Base-by-base conservation (phyloP, 2,797 vertebrate genomes). In the Sebastes nivosus region DNA sequence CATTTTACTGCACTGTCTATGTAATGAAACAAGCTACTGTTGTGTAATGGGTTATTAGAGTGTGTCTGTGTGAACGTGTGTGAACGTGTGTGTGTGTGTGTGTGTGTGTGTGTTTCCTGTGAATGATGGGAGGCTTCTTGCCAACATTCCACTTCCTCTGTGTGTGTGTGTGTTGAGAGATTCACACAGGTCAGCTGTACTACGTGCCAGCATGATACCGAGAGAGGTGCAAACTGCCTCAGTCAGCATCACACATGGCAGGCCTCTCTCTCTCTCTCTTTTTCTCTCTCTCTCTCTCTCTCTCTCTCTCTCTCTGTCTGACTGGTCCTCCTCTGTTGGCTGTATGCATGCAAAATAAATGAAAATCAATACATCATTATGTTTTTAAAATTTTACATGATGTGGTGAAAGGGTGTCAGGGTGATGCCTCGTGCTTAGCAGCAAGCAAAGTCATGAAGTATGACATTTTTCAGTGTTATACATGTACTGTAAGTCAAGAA, bases 181-280 rank as follows among this genome's bases (percentile, higher is more conserved):
- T 54, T 72, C 50, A 78, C 79, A 75, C 82, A 66, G 86, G 86
- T 89, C 85, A 88, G 85, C 79, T 73, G 60, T 81, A 78, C 80
- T 82, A 69, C 0, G 67, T 80, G 83, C 83, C 84, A 84, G 67
- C 81, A 77, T 29, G 52, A 76, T 66, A 78, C 42, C 83, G 70
- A 66, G 67, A 67, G 71, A 82, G 77, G 72, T 78, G 84, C 79
- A 88, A 91, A 90, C 57, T n/a, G 89, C 84, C 46, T 80, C 67
- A 77, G 29, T 93, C 90, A 90, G 92, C 90, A n/a, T 79, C 79
- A 73, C 87, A 87, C 76, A 73, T 38, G 5, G 67, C 80, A 73
- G 75, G 27, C 38, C 38, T 42, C 14, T 42, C 38, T 16, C 14
- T 16, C 14, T 42, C 38, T 34, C 54, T 58, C 32, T 11, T 52